Evolutionary conservation across 2,113 vertebrate genomes (phyloP).

Genomic region (Prietella phreatophila): DNA sequence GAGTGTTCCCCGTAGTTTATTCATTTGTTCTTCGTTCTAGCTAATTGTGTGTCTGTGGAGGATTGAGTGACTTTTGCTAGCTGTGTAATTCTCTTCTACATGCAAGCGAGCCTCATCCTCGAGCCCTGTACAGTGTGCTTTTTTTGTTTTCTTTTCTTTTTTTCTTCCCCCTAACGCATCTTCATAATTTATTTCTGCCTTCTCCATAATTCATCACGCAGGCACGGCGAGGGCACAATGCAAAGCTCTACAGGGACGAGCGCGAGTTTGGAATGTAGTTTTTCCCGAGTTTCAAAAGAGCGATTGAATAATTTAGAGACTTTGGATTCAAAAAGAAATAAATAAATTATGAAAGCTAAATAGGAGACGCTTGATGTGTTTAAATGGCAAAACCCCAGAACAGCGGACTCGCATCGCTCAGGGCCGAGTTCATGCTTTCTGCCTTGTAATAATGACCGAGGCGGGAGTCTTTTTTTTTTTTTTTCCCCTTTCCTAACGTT

Average conservation of each 20-base stretch:
- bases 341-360: constrained; percentile 10
- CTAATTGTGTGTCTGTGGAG: neutral
- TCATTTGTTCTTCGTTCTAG: neutral
- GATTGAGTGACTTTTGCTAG: neutral
- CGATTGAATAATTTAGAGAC: constrained; percentile 31
- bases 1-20: neutral
- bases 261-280: neutral
- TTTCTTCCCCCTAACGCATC: neutral
- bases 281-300: neutral
- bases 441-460: neutral
- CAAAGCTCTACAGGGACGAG: neutral
- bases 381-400: neutral
- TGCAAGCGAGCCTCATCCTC: neutral
- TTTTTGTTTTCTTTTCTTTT: neutral
- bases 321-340: neutral
- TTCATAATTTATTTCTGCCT: neutral
- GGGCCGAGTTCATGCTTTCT: neutral
- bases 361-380: neutral
- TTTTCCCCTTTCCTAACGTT: constrained; percentile 64
- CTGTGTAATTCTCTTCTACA: neutral
- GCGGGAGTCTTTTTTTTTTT: constrained; percentile 50
- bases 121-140: neutral
- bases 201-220: constrained; percentile 40
- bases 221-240: constrained; percentile 4
- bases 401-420: neutral